These are phyloP conservation scores for Tamandua tetradactyla DNA, from an alignment of 2,797 vertebrate genomes.

Conservation along the genomic window DNA sequence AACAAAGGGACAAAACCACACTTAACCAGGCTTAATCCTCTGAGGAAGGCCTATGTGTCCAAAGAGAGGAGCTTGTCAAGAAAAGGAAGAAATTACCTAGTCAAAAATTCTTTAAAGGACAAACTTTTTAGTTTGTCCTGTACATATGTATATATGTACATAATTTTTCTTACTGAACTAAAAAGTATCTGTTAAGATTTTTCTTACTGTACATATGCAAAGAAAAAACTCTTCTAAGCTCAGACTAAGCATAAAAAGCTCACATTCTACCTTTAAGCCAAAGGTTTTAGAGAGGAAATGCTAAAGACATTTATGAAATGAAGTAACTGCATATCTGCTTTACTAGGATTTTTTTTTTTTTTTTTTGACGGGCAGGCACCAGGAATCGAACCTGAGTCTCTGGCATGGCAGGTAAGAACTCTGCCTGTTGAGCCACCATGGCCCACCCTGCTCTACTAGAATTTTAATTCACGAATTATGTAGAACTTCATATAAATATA, in stretches of 20 bases:
- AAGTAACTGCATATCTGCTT: not conserved
- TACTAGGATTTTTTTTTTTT: too few species aligned
- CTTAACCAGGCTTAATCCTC: not conserved
- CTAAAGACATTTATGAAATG: not conserved
- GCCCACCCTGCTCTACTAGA: not conserved
- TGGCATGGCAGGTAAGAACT: too few species aligned
- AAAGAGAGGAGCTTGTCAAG: not conserved
- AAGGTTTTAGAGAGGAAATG: not conserved
- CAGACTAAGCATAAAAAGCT: not conserved
- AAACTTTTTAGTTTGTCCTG: too few species aligned
- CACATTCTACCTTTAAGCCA: not conserved
- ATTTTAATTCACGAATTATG: not conserved
- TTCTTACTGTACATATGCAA: not conserved
- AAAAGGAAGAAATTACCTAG: not conserved
- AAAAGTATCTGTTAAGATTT: not conserved
- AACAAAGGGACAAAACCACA: not conserved
- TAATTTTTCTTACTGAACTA: too few species aligned
- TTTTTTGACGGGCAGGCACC: too few species aligned
- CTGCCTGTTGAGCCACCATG: too few species aligned
- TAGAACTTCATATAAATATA: constrained; percentile 18
- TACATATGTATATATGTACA: too few species aligned
- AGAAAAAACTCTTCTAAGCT: not conserved
- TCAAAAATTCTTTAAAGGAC: constrained; percentile 28
- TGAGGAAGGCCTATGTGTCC: not conserved
- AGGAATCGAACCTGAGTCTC: too few species aligned